Percentiles rank a stretch among this genome's conserved stretches.
phyloP scores from a whole-genome alignment of 2,888 invertebrate genomes.

The Andrena minutula region DNA sequence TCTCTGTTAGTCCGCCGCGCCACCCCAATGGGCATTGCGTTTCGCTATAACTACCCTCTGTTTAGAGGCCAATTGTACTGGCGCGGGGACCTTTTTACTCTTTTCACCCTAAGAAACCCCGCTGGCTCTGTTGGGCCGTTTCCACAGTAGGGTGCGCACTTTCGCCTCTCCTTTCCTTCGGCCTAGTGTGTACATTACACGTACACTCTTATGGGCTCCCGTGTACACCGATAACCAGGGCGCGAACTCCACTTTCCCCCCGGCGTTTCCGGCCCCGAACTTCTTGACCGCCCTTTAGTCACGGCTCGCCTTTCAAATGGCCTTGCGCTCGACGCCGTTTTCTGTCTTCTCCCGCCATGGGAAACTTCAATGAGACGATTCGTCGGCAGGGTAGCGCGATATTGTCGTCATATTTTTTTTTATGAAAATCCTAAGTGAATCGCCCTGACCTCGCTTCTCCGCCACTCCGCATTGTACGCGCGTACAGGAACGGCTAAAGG shows the following conservation, averaged over 20 bases:
- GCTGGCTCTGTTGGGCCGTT: constrained; percentile 79
- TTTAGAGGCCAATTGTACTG: constrained; percentile 81
- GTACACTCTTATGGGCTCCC: constrained; percentile 36
- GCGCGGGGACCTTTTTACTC: constrained; percentile 76
- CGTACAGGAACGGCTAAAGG: no score
- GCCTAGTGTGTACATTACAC: constrained; percentile 46
- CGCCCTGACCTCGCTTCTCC: no score
- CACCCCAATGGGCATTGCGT: constrained; percentile 73
- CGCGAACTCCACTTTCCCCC: constrained; percentile 32
- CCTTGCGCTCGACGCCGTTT: background rate
- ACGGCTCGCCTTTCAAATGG: constrained; percentile 32
- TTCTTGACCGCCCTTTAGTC: constrained; percentile 47
- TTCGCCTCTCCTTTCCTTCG: constrained; percentile 27
- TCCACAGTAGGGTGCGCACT: constrained; percentile 72
- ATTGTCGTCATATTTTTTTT: no score
- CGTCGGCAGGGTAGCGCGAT: background rate
- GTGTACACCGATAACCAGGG: constrained; percentile 52
- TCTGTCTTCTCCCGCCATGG: constrained; percentile 18
- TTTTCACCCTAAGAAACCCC: constrained; percentile 78
- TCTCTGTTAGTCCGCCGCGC: constrained; percentile 32
- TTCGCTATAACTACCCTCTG: constrained; percentile 81
- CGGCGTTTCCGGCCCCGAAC: constrained; percentile 21
- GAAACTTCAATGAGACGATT: background rate
- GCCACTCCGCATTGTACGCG: no score
- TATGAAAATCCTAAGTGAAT: no score